Percentiles rank a stretch among this genome's conserved stretches.
Conservation (phyloP, 2,797 vertebrate genomes). For the Rhadinocentrus ornatus region DNA sequence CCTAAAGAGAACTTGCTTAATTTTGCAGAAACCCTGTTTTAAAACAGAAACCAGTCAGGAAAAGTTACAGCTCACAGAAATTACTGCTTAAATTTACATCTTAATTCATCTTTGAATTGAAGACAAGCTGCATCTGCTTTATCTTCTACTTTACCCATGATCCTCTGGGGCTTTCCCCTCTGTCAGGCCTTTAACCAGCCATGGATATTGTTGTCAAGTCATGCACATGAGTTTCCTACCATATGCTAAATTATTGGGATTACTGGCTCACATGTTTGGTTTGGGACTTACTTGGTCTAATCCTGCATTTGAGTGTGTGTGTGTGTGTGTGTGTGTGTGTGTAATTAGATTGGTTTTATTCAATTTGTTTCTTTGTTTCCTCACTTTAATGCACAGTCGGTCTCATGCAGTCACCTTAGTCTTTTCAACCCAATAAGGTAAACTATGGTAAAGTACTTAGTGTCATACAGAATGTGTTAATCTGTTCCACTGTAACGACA, state of each 20-base stretch:
- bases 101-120: not conserved
- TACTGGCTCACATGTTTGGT: conserved; percentile 50
- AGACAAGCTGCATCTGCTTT: not conserved
- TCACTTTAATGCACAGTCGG: conserved; percentile 16
- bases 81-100: no score
- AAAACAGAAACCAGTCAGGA: no score
- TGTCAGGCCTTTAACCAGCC: conserved; percentile 3
- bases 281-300: conserved; percentile 55
- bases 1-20: no score
- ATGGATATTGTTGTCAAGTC: conserved; percentile 23
- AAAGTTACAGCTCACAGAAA: no score
- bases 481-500: conserved; percentile 43
- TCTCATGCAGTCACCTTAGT: not conserved
- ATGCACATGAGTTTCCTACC: conserved; percentile 36
- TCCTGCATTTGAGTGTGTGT: conserved; percentile 17
- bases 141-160: not conserved
- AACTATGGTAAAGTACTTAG: conserved; percentile 26
- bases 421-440: conserved; percentile 42
- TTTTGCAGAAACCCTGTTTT: no score
- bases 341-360: conserved; percentile 37
- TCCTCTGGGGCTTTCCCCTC: conserved; percentile 1
- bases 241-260: conserved; percentile 59
- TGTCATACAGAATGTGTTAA: conserved; percentile 33
- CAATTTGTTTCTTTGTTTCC: conserved; percentile 34
- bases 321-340: conserved; percentile 11